Evolutionary conservation across 2,113 vertebrate species (phyloP), one percentile per base, ranked within the genome.

Genomic region (Eretmochelys imbricata): DNA sequence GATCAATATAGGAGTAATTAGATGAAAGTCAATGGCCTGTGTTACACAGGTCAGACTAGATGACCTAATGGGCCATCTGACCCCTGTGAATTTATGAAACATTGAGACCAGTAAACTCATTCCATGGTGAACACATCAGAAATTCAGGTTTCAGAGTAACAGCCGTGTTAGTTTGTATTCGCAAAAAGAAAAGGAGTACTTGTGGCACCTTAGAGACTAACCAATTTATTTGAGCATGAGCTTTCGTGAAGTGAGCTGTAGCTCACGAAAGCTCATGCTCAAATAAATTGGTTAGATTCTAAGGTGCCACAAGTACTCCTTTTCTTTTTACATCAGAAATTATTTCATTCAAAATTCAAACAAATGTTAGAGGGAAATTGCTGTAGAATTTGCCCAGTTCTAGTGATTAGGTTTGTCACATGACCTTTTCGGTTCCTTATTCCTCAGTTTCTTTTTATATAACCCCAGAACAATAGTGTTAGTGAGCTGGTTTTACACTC

Each of bases 281-380:
- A 38, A 38, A 38, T 38, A 38, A 38, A 38, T 38, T 38, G 38
- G 38, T 38, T 38, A 38, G 38, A 3, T 4, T 38, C 38, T 38
- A 38, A 38, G 38, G 38, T 38, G 38, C 38, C 38, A 38, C 38
- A 38, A 38, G 38, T 38, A 38, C 38, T 38, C 38, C 38, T 38
- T 38, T 38, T 38, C 38, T 38, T 38, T 38, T 38, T 38, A 8
- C 3, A 69, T 4, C 80, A 50, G 0, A 1, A 48, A 1, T 50
- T 80, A 49, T 42, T 82, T 3, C 24, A 12, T 5, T 51, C 88
- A 25, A 42, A 91, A 95, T 48, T 3, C 1, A 19, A 4, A 20
- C 1, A 59, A 82, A 76, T 13, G 0, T 35, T 59, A 9, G 10
- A 65, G 82, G 57, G 2, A 3, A 0, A 0, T 1, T 27, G 75